phyloP scores from a whole-genome alignment of 30 jellyfish, hydroid and myxozoan species.

The Rhopilema esculentum region DNA sequence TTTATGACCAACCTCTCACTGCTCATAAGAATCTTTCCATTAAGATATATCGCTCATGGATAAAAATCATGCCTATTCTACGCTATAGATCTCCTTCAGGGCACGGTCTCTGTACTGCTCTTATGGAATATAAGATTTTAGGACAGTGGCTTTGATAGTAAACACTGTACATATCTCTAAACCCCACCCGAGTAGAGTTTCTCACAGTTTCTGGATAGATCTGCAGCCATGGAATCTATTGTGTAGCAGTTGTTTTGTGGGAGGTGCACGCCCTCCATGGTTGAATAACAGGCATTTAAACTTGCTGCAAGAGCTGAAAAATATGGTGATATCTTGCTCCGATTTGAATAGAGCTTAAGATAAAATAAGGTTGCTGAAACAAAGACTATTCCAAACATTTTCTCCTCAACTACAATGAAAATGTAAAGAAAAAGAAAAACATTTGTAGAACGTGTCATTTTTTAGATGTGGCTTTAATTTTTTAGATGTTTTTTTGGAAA shows the following conservation, averaged over 20 bases:
- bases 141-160: not conserved
- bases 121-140: too few relatives aligned
- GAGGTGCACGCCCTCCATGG: not conserved
- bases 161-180: not conserved
- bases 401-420: not conserved
- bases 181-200: not conserved
- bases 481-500: not conserved
- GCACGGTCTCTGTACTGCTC: too few relatives aligned
- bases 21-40: too few relatives aligned
- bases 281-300: not conserved
- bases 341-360: not conserved
- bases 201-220: not conserved
- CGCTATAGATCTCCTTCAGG: too few relatives aligned
- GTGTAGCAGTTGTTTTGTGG: not conserved
- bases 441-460: not conserved
- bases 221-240: not conserved
- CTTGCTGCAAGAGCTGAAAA: not conserved
- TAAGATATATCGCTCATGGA: too few relatives aligned
- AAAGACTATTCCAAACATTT: not conserved
- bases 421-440: not conserved
- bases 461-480: not conserved
- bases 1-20: too few relatives aligned
- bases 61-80: too few relatives aligned
- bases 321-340: not conserved
- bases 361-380: not conserved